Percentiles rank a stretch among this genome's conserved stretches.
phyloP scores from a whole-genome alignment of 2,797 vertebrate genomes.

The Acrossocheilus wenchowensis region DNA sequence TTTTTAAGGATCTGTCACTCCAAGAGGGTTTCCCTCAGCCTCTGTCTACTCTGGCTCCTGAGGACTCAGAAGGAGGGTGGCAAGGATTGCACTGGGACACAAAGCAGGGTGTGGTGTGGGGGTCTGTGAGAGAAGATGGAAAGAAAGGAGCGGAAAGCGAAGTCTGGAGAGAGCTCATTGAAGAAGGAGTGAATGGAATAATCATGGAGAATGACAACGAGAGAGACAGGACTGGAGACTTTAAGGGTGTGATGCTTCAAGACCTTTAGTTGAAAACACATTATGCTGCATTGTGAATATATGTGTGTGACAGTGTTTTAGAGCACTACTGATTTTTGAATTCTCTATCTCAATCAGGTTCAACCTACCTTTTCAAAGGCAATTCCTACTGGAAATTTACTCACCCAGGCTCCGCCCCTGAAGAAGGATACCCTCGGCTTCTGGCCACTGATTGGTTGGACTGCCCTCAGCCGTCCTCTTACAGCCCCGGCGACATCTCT shows the following conservation, averaged over 20 bases:
- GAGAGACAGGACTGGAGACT: background rate
- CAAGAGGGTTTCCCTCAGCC: slow-evolving; percentile 77
- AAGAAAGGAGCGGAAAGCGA: slow-evolving; percentile 55
- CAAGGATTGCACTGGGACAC: slow-evolving; percentile 73
- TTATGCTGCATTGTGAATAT: background rate
- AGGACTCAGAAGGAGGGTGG: slow-evolving; percentile 42
- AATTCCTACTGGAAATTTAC: slow-evolving; percentile 78
- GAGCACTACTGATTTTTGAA: background rate
- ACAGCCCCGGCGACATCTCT: slow-evolving; percentile 60
- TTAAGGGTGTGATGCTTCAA: background rate
- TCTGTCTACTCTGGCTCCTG: slow-evolving; percentile 61
- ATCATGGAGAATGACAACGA: slow-evolving; percentile 69
- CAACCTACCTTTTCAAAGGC: slow-evolving; percentile 74
- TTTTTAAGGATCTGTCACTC: slow-evolving; percentile 78
- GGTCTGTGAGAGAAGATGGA: slow-evolving; percentile 39
- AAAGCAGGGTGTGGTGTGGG: slow-evolving; percentile 69
- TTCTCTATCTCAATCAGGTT: slow-evolving; percentile 64
- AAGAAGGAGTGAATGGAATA: slow-evolving; percentile 74
- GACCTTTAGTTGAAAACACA: background rate
- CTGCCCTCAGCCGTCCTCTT: slow-evolving; percentile 66
- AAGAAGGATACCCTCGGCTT: slow-evolving; percentile 74
- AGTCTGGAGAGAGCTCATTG: slow-evolving; percentile 70
- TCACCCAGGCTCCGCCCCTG: slow-evolving; percentile 68
- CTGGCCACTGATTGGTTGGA: slow-evolving; percentile 77
- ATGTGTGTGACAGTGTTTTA: background rate